Conservation (phyloP, 2,113 vertebrate species). For the Colistium nudipinnis region DNA sequence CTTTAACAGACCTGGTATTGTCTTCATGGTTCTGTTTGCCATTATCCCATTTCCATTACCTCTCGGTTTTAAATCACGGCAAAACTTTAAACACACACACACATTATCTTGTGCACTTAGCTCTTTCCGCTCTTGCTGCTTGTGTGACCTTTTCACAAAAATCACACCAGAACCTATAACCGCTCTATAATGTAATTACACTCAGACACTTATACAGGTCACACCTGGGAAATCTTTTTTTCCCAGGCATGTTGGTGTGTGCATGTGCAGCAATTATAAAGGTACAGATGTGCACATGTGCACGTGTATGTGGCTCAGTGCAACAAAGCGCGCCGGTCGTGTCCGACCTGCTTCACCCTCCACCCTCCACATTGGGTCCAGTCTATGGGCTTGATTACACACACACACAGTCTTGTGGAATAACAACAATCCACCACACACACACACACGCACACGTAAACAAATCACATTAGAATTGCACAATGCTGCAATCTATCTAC, state of each 20-base stretch:
- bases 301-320: not conserved
- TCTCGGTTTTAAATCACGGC: not conserved
- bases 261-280: conserved; percentile 21
- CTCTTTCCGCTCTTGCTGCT: not conserved
- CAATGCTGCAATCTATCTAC: not conserved
- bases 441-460: not conserved
- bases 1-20: no score
- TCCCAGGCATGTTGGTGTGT: not conserved
- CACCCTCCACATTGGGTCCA: not conserved
- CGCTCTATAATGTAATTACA: not conserved
- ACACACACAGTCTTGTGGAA: conserved; percentile 8
- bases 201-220: not conserved
- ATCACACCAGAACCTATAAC: not conserved
- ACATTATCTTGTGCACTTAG: not conserved
- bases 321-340: conserved; percentile 20
- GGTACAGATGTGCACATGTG: conserved; percentile 24
- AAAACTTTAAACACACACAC: no score
- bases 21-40: no score
- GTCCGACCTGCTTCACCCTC: not conserved
- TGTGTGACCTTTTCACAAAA: not conserved
- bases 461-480: not conserved
- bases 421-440: conserved; percentile 7
- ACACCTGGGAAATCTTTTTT: conserved; percentile 10
- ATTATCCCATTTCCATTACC: not conserved
- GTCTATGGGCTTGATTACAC: conserved; percentile 27